Conservation (phyloP, 1,140 invertebrate species). For the Drosophila erecta region DNA sequence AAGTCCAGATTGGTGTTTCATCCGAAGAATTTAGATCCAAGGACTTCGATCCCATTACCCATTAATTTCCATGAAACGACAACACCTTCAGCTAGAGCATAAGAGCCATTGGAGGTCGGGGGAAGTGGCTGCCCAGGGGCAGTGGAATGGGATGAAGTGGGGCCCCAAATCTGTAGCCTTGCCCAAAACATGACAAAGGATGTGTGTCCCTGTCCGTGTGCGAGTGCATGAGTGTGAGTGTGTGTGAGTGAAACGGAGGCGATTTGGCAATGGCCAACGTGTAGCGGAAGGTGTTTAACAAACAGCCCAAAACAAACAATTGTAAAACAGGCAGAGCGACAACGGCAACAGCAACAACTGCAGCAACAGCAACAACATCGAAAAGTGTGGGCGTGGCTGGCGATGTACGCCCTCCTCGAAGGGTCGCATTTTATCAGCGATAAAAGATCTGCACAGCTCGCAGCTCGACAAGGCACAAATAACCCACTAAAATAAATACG, state of each 20-base stretch:
- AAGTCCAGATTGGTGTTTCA: too few relatives aligned
- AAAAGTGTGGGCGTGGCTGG: constrained; percentile 57
- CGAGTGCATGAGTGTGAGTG: constrained; percentile 3
- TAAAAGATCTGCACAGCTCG: constrained; percentile 62
- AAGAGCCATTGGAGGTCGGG: neutral
- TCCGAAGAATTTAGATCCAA: neutral
- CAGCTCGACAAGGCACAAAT: constrained; percentile 45
- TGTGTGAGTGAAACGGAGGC: constrained; percentile 54
- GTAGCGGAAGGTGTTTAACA: constrained; percentile 84
- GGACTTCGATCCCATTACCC: too few relatives aligned
- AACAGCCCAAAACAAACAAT: constrained; percentile 82
- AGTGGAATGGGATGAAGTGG: constrained; percentile 20
- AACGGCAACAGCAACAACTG: constrained; percentile 35
- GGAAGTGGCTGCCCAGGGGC: constrained; percentile 28
- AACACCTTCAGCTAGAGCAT: neutral
- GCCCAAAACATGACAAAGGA: constrained; percentile 81
- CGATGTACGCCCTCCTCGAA: constrained; percentile 55
- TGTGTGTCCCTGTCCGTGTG: constrained; percentile 39
- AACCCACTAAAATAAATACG: constrained; percentile 74
- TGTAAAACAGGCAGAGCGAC: constrained; percentile 71
- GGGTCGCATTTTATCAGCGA: constrained; percentile 73
- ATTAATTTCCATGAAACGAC: neutral
- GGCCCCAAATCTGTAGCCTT: constrained; percentile 72
- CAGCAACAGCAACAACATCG: constrained; percentile 6
- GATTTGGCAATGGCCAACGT: constrained; percentile 60